Evolutionary conservation across 2,113 vertebrate species (phyloP).

Genomic region (Strix aluco): DNA sequence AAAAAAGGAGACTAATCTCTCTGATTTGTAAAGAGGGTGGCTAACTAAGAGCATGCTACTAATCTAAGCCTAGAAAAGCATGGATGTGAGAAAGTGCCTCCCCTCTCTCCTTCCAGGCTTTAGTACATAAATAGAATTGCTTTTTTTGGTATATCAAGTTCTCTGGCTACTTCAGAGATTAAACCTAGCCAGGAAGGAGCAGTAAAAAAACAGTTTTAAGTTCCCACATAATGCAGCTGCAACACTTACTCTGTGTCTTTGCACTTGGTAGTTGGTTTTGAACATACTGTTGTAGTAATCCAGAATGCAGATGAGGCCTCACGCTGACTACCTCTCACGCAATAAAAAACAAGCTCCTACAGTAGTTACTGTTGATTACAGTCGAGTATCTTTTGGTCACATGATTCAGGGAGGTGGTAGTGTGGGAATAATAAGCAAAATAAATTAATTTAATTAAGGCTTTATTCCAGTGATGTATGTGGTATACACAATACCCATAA

Average conservation of each 20-base stretch:
- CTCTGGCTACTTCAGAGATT: background rate
- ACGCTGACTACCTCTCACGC: constrained; percentile 37
- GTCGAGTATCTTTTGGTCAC: background rate
- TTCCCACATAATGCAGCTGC: background rate
- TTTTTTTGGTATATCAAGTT: background rate
- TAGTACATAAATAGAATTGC: background rate
- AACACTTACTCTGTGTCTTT: background rate
- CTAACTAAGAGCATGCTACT: background rate
- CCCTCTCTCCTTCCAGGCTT: background rate
- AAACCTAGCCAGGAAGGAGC: background rate
- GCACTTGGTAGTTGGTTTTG: background rate
- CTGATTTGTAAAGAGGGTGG: background rate
- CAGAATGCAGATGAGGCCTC: background rate
- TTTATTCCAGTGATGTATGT: background rate
- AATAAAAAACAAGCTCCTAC: background rate
- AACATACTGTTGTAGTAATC: background rate
- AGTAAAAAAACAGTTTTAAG: background rate
- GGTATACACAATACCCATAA: background rate
- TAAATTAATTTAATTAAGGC: background rate
- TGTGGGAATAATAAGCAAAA: background rate
- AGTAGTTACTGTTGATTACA: background rate
- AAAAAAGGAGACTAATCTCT: background rate
- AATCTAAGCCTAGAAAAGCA: background rate
- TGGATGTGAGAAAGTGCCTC: constrained; percentile 27
- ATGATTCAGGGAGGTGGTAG: constrained; percentile 2